A percentile compares a stretch with the other conserved stretches of the same genome.
Conservation (phyloP, 2,797 vertebrate species). For the Falco rusticolus region DNA sequence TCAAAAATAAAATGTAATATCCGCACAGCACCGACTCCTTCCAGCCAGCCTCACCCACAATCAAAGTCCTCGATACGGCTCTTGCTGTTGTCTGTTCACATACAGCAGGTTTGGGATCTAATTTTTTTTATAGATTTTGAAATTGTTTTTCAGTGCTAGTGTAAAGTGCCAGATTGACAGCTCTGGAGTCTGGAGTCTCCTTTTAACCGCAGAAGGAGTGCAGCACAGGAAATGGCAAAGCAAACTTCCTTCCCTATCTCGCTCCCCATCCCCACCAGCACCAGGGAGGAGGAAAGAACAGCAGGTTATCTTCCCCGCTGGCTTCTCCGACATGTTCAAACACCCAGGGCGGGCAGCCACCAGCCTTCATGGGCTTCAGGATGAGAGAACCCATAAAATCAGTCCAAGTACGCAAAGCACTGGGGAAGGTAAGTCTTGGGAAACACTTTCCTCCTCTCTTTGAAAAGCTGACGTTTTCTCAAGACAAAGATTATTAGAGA, state of each 20-base stretch:
- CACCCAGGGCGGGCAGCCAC: not conserved
- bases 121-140: slow-evolving; percentile 23
- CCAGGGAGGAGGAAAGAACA: not conserved
- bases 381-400: not conserved
- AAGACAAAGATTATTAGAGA: not conserved
- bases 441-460: not conserved
- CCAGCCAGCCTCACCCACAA: not conserved
- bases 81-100: slow-evolving; percentile 16
- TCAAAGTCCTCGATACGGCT: not conserved
- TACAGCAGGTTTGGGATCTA: not conserved
- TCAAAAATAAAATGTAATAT: slow-evolving; percentile 29
- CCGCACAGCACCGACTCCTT: not conserved
- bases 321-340: fast-evolving
- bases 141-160: slow-evolving; percentile 41
- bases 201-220: not conserved
- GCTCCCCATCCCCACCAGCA: not conserved
- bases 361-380: not conserved
- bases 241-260: not conserved
- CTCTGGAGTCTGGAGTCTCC: slow-evolving; percentile 19
- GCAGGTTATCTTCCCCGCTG: not conserved
- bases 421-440: not conserved
- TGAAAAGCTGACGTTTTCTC: not conserved
- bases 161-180: slow-evolving; percentile 63
- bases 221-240: not conserved
- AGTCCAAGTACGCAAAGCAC: not conserved